Base-by-base conservation (phyloP, 64 coral and sea anemone species). In the Montipora efflorescens region DNA sequence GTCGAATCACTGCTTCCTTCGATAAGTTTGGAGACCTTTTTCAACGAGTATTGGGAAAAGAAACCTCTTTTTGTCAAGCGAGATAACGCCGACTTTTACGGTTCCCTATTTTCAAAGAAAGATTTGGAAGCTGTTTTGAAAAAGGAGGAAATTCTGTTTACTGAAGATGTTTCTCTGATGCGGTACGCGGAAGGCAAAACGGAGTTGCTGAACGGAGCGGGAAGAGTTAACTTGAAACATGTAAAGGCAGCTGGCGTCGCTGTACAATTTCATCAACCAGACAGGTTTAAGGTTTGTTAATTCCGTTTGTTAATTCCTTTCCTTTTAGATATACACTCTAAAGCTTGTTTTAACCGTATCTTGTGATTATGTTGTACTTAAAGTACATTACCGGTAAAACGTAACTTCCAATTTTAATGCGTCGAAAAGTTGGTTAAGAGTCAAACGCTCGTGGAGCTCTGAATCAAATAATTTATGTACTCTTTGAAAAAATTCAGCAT, bases 221-320 rank as follows among this genome's bases (percentile, higher is more conserved):
- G 45, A 13, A 79, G 44, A 44, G 64, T 98, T 9, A 77, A 81
- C 14, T 22, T 49, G 82, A 95, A 95, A 76, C 79, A 95, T 44
- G 19, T 98, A 8, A 95, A 95, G 43, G 89, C 79, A 8, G 7
- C 55, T 49, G 91, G 91, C 8, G 96, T 93, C 8, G 81, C 96
- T 10, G 66, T 98, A 16, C 96, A 98, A 59, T 92, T 98, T 85
- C 96, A 98, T 19, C 96, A 98, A 48, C 96, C 96, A 2, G 93
- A 98, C 11, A 90, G 96, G 68, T 98, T 89, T 70, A 94, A 98
- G 93, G 96, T 98, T 66, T 62, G 90, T 67, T 52, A 28, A 19
- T 45, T 85, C 15, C 59, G 14, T 64, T 64, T 64, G 0, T 14
- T 12, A 57, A 11, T 11, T 36, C 36, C 36, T 36, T 36, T 2